Percentiles rank a stretch among this genome's conserved stretches.
Conservation (phyloP, 1,140 invertebrate genomes). For the Yoshiicerus persimilis region DNA sequence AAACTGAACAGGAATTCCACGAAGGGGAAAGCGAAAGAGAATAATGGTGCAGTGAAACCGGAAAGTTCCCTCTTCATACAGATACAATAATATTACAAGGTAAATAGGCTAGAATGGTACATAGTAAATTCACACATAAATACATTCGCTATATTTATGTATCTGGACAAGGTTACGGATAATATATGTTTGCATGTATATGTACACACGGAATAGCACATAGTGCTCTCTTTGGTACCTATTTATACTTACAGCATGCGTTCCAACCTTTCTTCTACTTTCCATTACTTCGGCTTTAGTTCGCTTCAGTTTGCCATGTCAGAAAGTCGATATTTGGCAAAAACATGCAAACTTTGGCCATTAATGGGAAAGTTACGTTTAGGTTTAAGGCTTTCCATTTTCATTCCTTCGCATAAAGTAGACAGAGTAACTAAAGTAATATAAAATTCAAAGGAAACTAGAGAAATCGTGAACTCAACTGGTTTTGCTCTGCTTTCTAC, state of each 20-base stretch:
- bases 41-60: neutral
- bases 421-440: neutral
- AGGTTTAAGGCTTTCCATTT: conserved; percentile 11
- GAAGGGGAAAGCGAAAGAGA: neutral
- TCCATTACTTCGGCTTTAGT: neutral
- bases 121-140: neutral
- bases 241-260: neutral
- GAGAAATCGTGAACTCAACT: neutral
- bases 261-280: neutral
- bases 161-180: neutral
- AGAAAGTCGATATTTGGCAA: conserved; percentile 23
- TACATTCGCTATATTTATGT: neutral
- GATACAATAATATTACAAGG: neutral
- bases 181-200: neutral
- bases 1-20: neutral
- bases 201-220: neutral
- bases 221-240: neutral
- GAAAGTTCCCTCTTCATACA: neutral
- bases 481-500: neutral
- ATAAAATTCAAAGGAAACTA: neutral
- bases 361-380: conserved; percentile 31
- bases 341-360: conserved; percentile 23
- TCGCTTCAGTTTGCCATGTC: neutral
- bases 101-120: neutral
- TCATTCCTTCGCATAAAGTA: neutral